A percentile compares a stretch with the other conserved stretches of the same genome.
These are phyloP conservation scores for Eustalomyia histrio DNA, from an alignment of 2,888 invertebrate species.

Conservation along the genomic window DNA sequence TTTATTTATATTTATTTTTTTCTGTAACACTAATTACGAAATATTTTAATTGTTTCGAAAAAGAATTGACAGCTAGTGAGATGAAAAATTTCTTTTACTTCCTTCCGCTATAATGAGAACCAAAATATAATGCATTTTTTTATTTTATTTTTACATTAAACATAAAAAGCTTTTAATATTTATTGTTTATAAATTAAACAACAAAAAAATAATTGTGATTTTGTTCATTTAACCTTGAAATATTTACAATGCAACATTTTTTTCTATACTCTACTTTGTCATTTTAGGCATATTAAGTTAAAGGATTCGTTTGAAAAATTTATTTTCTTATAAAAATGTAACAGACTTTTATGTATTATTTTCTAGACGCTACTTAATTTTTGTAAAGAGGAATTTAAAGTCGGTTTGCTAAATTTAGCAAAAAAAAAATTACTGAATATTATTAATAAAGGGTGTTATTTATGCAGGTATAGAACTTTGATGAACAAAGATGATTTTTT, in stretches of 20 bases:
- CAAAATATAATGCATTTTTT: neutral
- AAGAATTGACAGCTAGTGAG: conserved; percentile 17
- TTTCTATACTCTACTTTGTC: neutral
- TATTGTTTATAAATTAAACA: neutral
- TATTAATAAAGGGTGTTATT: too few species aligned
- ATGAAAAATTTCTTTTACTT: conserved; percentile 43
- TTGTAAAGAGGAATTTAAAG: too few species aligned
- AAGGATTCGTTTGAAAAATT: neutral
- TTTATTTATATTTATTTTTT: conserved; percentile 17
- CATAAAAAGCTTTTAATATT: neutral
- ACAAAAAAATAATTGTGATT: neutral
- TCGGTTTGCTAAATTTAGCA: too few species aligned
- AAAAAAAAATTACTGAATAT: too few species aligned
- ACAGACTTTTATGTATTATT: too few species aligned
- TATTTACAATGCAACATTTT: neutral
- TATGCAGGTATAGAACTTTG: too few species aligned
- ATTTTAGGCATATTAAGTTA: neutral
- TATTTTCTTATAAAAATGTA: too few species aligned
- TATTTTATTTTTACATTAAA: neutral
- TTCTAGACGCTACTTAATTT: too few species aligned
- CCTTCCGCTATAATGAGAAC: conserved; percentile 44
- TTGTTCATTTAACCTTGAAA: neutral
- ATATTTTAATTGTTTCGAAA: conserved; percentile 34
- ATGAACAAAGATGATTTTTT: too few species aligned
- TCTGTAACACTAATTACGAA: conserved; percentile 37